Conservation (phyloP, 2,797 vertebrate genomes). For the Crenichthys baileyi region DNA sequence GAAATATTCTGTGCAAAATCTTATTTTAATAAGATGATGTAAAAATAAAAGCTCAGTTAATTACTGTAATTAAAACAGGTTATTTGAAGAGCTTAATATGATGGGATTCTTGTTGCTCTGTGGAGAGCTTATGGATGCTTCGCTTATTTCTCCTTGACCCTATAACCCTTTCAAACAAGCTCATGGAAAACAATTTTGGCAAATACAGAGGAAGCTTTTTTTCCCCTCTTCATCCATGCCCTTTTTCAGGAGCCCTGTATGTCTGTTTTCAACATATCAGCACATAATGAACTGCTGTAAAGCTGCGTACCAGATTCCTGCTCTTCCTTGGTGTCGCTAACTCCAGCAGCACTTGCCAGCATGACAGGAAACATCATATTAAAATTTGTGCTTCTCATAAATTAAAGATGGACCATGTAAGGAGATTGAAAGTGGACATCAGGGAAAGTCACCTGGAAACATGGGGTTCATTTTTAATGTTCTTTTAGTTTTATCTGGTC, state of each 20-base stretch:
- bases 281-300: neutral
- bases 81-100: neutral
- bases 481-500: too few relatives aligned
- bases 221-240: neutral
- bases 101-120: neutral
- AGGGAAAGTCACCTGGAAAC: neutral
- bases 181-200: neutral
- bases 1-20: neutral
- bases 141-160: neutral
- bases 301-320: neutral
- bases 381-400: neutral
- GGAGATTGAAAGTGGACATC: neutral
- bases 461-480: neutral
- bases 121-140: neutral
- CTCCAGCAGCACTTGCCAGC: neutral
- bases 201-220: neutral
- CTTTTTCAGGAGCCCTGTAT: neutral
- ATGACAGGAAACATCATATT: neutral
- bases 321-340: neutral
- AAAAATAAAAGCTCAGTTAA: neutral
- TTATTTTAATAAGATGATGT: neutral
- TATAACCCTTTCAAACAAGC: conserved; percentile 5
- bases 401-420: neutral
- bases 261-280: neutral
- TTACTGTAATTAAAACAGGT: neutral